Percentiles rank a stretch among this genome's conserved stretches.
Conservation (phyloP, 2,113 vertebrate genomes). For the Etheostoma cragini region DNA sequence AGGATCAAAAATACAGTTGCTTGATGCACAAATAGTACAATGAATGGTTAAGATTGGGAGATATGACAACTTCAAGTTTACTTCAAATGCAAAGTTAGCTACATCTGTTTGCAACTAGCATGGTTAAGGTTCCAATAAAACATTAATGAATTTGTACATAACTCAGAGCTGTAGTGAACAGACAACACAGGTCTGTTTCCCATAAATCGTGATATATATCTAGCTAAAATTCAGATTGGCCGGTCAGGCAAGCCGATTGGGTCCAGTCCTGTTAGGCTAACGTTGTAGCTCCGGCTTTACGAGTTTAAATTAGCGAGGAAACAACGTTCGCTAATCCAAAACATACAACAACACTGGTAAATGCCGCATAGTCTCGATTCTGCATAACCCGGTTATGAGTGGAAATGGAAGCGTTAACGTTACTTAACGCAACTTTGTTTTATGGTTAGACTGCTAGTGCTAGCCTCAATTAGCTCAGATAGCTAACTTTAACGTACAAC, state of each 20-base stretch:
- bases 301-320: not conserved
- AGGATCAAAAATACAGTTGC: not conserved
- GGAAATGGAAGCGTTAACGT: not conserved
- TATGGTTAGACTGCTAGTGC: slow-evolving; percentile 25
- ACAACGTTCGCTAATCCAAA: not conserved
- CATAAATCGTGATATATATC: accelerated
- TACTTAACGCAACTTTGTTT: not conserved
- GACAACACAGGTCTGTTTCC: accelerated
- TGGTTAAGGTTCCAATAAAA: too few species aligned
- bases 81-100: not conserved
- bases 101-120: not conserved
- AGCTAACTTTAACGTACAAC: not conserved
- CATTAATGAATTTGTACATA: not conserved
- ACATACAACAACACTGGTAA: accelerated
- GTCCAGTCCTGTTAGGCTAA: not conserved
- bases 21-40: not conserved
- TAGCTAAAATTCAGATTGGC: not conserved
- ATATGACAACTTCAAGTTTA: too few species aligned
- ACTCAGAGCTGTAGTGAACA: not conserved
- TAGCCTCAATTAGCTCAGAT: not conserved
- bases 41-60: too few species aligned
- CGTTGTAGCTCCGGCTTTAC: accelerated
- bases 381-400: accelerated
- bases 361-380: not conserved
- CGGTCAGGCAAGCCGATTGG: not conserved